Percentiles rank a stretch among this genome's conserved stretches.
These are phyloP conservation scores for Ctenopoma kingsleyae DNA, from an alignment of 2,797 vertebrate genomes.

Conservation along the genomic window DNA sequence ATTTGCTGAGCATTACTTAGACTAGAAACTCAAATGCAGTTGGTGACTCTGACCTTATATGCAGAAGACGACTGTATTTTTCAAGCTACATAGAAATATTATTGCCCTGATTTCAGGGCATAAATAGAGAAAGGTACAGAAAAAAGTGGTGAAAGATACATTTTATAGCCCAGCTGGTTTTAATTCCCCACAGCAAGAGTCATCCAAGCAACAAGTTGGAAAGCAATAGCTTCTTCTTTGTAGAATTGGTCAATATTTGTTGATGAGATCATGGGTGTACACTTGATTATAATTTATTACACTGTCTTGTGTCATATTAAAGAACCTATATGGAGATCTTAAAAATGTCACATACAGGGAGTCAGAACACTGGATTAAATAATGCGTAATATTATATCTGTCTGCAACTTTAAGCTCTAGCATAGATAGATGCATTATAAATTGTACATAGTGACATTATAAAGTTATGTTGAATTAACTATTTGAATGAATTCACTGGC, in stretches of 20 bases:
- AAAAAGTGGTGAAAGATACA: neutral
- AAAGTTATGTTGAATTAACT: slow-evolving; percentile 11
- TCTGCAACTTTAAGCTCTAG: slow-evolving; percentile 31
- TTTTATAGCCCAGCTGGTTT: slow-evolving; percentile 14
- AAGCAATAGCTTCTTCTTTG: slow-evolving; percentile 29
- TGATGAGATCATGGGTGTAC: slow-evolving; percentile 33
- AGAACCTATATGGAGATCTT: slow-evolving; percentile 19
- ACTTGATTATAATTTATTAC: slow-evolving; percentile 76
- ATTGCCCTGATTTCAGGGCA: slow-evolving; percentile 23
- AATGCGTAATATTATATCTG: slow-evolving; percentile 21
- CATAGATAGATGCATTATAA: slow-evolving; percentile 12
- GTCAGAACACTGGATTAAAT: slow-evolving; percentile 79
- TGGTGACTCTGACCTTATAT: neutral
- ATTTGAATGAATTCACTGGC: slow-evolving; percentile 44
- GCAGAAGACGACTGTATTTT: slow-evolving; percentile 8
- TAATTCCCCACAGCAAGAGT: slow-evolving; percentile 4
- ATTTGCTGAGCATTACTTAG: slow-evolving; percentile 2
- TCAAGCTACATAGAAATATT: neutral
- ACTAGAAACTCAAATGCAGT: slow-evolving; percentile 13
- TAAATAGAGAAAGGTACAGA: slow-evolving; percentile 2
- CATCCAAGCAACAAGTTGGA: slow-evolving; percentile 10
- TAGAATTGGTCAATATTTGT: slow-evolving; percentile 17
- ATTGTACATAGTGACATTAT: slow-evolving; percentile 45
- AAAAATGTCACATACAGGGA: slow-evolving; percentile 53
- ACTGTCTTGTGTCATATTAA: slow-evolving; percentile 40